Evolutionary conservation across 2,113 vertebrate genomes (phyloP), one percentile per base, ranked within the genome.

Genomic region (Passer montanus): DNA sequence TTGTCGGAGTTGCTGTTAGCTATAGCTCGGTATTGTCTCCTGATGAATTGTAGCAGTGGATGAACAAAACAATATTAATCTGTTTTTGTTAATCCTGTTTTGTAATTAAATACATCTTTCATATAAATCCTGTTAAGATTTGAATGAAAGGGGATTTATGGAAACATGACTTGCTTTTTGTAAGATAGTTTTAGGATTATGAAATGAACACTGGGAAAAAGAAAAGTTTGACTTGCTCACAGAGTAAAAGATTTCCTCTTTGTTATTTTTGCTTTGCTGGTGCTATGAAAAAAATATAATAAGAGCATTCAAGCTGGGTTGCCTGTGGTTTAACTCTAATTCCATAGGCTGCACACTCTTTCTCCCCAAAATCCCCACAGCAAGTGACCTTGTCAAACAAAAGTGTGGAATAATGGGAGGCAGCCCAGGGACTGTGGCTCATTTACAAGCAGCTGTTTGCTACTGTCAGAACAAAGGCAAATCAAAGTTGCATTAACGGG

Each of bases 401-500:
- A 98, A 98, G 98, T 96, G 97, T 98, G 95, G 97, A 98, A 98
- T 98, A 99, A 99, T 98, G 97, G 98, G 95, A 96, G 96, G 89
- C 97, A 97, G 87, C 96, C 93, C 95, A 96, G 97, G 97, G 97
- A 98, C 93, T 95, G 98, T 95, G 97, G 98, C 98, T 99, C 98
- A 98, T 99, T 99, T 99, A 98, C 98, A 99, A 98, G 98, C 98
- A 98, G 98, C 98, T 99, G 99, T 98, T 99, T 98, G 98, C 98
- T 97, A 93, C 98, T 98, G 98, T 98, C 98, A 98, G 98, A 98
- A 98, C 97, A 98, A 98, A 98, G 97, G 95, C 97, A 98, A 98
- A 98, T 98, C 98, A 98, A 98, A 98, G 96, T 96, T 96, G 97
- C 63, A 95, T 98, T 99, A 99, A 99, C 97, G 92, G 97, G 90